Conservation (phyloP, 2,888 invertebrate species). For the Nemotelus pantherinus region DNA sequence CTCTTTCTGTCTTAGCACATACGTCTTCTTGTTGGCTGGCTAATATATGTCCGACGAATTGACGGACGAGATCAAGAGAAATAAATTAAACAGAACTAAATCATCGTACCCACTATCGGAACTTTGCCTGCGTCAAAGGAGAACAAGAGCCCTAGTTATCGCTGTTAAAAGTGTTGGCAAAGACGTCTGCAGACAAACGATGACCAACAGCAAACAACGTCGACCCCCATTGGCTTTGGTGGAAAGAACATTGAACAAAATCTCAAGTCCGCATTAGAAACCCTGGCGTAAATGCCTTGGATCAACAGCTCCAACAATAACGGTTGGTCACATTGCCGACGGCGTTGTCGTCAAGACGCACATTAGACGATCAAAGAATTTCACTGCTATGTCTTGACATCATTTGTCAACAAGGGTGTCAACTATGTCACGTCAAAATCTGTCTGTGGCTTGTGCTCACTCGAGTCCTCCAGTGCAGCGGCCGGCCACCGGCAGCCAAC, state of each 20-base stretch:
- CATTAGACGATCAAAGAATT: slow-evolving; percentile 46
- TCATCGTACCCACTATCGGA: neutral
- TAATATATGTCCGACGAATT: no score
- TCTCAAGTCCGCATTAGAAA: slow-evolving; percentile 37
- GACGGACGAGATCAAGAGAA: neutral
- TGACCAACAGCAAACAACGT: no score
- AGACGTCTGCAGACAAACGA: no score
- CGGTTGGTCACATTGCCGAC: neutral
- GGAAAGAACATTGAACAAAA: no score
- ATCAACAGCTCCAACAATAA: slow-evolving; percentile 32
- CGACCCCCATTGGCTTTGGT: no score
- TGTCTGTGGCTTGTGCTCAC: slow-evolving; percentile 34
- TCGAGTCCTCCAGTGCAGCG: neutral
- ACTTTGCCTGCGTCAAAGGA: slow-evolving; percentile 17
- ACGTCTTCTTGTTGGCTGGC: no score
- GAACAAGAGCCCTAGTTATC: slow-evolving; percentile 7
- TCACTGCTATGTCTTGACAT: slow-evolving; percentile 48
- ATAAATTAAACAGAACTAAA: neutral
- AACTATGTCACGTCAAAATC: slow-evolving; percentile 47
- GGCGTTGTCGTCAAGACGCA: slow-evolving; percentile 21
- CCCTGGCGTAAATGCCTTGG: slow-evolving; percentile 37
- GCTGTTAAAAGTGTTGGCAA: neutral
- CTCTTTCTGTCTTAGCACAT: no score
- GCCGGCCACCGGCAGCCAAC: neutral
- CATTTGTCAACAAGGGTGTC: slow-evolving; percentile 51